Percentiles rank a stretch among this genome's conserved stretches.
Evolutionary conservation across 2,113 vertebrate genomes (phyloP).

Genomic region (Cynocephalus volans): DNA sequence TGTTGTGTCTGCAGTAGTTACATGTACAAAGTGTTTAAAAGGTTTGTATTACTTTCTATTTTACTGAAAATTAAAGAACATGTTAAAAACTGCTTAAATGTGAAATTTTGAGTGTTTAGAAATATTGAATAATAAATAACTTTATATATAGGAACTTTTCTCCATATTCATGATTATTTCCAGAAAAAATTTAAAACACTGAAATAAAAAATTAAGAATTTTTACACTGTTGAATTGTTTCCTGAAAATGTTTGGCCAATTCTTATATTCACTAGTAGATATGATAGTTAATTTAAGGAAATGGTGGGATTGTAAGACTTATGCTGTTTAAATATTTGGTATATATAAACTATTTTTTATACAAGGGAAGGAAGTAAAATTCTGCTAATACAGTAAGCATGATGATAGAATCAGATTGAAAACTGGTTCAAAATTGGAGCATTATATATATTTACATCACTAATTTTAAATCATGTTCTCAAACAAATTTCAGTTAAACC

Average conservation of each 20-base stretch:
- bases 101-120: background rate
- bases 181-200: background rate
- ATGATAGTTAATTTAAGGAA: background rate
- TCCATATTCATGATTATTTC: background rate
- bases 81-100: background rate
- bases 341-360: background rate
- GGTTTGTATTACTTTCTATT: background rate
- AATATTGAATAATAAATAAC: background rate
- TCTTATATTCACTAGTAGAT: background rate
- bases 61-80: background rate
- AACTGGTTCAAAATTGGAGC: background rate
- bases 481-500: background rate
- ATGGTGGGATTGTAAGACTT: background rate
- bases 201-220: background rate
- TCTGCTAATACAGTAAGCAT: background rate
- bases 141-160: background rate
- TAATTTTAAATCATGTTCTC: background rate
- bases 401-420: background rate
- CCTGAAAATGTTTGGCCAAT: background rate
- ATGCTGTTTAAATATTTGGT: background rate
- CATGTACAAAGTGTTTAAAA: background rate
- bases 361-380: background rate
- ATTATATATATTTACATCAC: background rate
- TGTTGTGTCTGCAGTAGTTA: background rate
- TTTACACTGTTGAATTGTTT: background rate